Conservation (phyloP, 2,797 vertebrate species). For the Sebastes matsubarae region DNA sequence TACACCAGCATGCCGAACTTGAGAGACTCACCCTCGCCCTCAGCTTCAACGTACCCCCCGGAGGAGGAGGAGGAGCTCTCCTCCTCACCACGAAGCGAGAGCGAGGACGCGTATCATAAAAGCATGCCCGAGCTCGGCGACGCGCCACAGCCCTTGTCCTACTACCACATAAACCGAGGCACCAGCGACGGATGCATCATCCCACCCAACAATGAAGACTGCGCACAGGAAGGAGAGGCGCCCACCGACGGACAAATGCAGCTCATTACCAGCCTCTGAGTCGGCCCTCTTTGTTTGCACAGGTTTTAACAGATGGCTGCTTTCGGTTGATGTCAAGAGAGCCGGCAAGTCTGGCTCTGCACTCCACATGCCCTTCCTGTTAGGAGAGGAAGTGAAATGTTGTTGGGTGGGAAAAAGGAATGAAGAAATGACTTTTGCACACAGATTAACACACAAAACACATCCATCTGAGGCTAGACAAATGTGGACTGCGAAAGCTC, state of each 20-base stretch:
- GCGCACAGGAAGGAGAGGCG: constrained; percentile 87
- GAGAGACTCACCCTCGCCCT: constrained; percentile 90
- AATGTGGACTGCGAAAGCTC: constrained; percentile 73
- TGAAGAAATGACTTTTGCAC: constrained; percentile 77
- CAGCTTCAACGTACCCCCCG: constrained; percentile 89
- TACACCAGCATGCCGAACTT: constrained; percentile 99
- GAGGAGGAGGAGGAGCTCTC: constrained; percentile 86
- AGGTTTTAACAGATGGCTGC: constrained; percentile 63
- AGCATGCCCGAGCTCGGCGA: constrained; percentile 97
- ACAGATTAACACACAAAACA: constrained; percentile 75
- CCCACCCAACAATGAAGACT: constrained; percentile 89
- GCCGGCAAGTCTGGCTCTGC: constrained; percentile 57
- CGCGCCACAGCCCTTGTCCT: constrained; percentile 90
- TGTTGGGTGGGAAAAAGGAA: constrained; percentile 55
- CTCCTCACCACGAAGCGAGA: constrained; percentile 88
- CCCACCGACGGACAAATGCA: constrained; percentile 98
- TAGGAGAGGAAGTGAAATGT: constrained; percentile 70
- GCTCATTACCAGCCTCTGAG: constrained; percentile 98
- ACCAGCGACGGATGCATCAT: constrained; percentile 94
- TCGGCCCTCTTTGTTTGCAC: constrained; percentile 70
- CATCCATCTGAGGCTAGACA: constrained; percentile 62
- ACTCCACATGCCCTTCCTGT: constrained; percentile 66
- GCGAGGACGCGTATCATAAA: constrained; percentile 94
- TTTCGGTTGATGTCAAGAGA: constrained; percentile 64
- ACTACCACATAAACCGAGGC: constrained; percentile 95